These are phyloP conservation scores for Cyphomyrmex costatus DNA, from an alignment of 1,140 invertebrate genomes.

Conservation along the genomic window DNA sequence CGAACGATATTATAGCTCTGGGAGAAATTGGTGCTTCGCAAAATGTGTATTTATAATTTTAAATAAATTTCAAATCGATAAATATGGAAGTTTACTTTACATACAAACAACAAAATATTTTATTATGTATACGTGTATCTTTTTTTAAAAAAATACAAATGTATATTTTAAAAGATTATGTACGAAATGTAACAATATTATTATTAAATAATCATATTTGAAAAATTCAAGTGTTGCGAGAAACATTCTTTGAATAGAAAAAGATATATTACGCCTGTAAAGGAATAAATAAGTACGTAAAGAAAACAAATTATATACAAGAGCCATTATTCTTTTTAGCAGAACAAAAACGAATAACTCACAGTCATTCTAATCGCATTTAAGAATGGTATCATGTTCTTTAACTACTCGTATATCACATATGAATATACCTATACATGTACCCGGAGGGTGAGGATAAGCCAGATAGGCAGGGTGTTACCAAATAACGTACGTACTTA, in stretches of 20 bases:
- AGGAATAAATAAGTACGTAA: not conserved
- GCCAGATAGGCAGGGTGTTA: slow-evolving; percentile 61
- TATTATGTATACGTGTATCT: not conserved
- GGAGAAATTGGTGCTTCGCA: not conserved
- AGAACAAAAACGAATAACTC: not conserved
- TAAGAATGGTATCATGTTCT: slow-evolving; percentile 62
- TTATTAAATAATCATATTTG: too few relatives aligned
- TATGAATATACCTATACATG: not conserved
- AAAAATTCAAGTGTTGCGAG: not conserved
- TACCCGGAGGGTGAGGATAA: not conserved
- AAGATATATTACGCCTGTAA: slow-evolving; percentile 1
- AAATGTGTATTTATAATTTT: not conserved
- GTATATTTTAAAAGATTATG: too few relatives aligned
- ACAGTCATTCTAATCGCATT: slow-evolving; percentile 36
- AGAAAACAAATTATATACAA: not conserved
- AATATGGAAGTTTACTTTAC: not conserved
- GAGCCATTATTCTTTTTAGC: not conserved
- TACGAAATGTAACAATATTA: too few relatives aligned
- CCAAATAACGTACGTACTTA: slow-evolving; percentile 75
- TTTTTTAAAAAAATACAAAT: too few relatives aligned
- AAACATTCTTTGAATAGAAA: not conserved
- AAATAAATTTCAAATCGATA: slow-evolving; percentile 15
- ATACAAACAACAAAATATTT: not conserved
- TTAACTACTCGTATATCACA: slow-evolving; percentile 49
- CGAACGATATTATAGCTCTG: slow-evolving; percentile 7